A percentile compares a stretch with the other conserved stretches of the same genome.
These are phyloP conservation scores for Sialia sialis DNA, from an alignment of 2,113 vertebrate species.

Conservation along the genomic window DNA sequence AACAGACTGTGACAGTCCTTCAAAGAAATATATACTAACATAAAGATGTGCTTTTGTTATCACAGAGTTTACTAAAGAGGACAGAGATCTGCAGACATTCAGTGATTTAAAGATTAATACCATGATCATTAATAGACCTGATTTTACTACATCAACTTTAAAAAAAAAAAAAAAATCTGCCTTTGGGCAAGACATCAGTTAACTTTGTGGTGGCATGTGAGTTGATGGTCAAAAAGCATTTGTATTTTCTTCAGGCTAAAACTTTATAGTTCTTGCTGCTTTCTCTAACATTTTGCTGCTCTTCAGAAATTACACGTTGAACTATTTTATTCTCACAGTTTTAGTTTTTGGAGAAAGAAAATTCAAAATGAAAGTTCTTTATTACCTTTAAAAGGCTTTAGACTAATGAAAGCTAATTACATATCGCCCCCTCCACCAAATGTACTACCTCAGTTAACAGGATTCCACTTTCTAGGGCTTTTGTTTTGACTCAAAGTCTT, in stretches of 20 bases:
- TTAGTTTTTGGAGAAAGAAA: background rate
- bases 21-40: background rate
- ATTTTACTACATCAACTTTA: background rate
- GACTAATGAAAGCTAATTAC: background rate
- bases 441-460: constrained; percentile 80
- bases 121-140: background rate
- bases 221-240: background rate
- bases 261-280: constrained; percentile 33
- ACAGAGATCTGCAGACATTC: background rate
- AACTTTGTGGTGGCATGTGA: background rate
- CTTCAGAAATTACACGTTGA: background rate
- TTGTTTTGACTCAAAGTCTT: constrained; percentile 64
- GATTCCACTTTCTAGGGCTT: constrained; percentile 68
- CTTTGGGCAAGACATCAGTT: background rate
- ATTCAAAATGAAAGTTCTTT: background rate
- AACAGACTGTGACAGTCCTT: background rate
- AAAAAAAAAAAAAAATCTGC: background rate
- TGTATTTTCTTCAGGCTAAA: constrained; percentile 39
- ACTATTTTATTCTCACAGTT: constrained; percentile 14
- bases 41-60: background rate
- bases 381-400: background rate
- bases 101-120: background rate
- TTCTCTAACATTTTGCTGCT: constrained; percentile 49
- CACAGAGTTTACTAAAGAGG: background rate
- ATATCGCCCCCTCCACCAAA: background rate